A percentile compares a stretch with the other conserved stretches of the same genome.
These are phyloP conservation scores for Bombus confusus DNA, from an alignment of 1,140 invertebrate genomes.

Conservation along the genomic window DNA sequence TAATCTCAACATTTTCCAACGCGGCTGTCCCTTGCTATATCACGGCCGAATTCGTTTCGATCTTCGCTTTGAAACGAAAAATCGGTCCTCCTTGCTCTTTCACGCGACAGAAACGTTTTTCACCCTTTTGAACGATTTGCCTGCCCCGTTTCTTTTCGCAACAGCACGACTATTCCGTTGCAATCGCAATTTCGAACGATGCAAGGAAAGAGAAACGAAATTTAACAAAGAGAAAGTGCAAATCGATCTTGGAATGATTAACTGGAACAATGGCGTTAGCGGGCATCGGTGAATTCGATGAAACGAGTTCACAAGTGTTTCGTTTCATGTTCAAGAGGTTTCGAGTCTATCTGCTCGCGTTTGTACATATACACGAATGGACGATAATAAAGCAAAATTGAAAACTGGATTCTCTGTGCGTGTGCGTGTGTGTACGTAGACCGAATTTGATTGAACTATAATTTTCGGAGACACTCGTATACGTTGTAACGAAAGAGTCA, in stretches of 20 bases:
- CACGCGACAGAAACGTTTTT: not conserved
- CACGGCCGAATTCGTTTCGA: not conserved
- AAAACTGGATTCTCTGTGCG: not conserved
- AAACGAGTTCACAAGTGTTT: not conserved
- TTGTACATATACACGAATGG: not conserved
- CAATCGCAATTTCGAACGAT: not conserved
- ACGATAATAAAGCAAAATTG: conserved; percentile 3
- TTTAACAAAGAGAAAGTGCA: not conserved
- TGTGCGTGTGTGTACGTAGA: not conserved
- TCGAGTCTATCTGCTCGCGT: not conserved
- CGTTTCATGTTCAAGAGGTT: not conserved
- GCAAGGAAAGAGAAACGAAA: not conserved
- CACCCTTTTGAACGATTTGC: not conserved
- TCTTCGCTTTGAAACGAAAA: not conserved
- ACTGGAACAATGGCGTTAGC: not conserved
- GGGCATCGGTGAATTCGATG: not conserved
- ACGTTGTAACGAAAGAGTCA: not conserved
- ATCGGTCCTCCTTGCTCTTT: not conserved
- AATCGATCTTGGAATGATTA: no score
- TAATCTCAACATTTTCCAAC: conserved; percentile 12
- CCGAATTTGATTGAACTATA: not conserved
- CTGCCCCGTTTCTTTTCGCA: not conserved
- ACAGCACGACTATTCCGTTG: not conserved
- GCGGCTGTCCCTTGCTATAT: not conserved
- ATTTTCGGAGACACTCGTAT: not conserved